Evolutionary conservation across 2,888 invertebrate genomes (phyloP).

Genomic region (Podotricha telesiphe): DNA sequence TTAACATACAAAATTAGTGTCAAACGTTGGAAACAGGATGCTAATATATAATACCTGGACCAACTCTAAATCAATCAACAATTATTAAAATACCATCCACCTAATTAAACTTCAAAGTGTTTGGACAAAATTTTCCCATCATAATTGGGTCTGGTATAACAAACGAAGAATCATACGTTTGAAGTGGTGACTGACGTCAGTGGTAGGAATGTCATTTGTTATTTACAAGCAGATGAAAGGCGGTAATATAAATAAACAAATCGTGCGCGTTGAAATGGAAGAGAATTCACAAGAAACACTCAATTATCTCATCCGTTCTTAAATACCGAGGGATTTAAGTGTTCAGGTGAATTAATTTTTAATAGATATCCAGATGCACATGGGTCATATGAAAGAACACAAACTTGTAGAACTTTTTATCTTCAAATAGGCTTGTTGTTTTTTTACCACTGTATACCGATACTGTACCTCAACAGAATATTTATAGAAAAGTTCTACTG

Average conservation of each 20-base stretch:
- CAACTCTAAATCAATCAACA: conserved; percentile 66
- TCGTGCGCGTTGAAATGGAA: conserved; percentile 70
- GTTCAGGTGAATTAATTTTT: conserved; percentile 24
- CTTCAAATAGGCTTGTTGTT: no score
- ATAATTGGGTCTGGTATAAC: conserved; percentile 76
- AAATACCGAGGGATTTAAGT: conserved; percentile 50
- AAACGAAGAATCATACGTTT: conserved; percentile 81
- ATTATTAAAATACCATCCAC: conserved; percentile 59
- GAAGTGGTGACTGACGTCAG: conserved; percentile 79
- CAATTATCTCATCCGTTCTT: conserved; percentile 56
- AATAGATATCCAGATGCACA: not conserved
- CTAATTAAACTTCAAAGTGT: conserved; percentile 80
- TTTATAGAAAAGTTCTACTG: no score
- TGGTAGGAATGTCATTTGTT: conserved; percentile 67
- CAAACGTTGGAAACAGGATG: conserved; percentile 32
- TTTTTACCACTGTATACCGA: no score
- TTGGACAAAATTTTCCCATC: conserved; percentile 74
- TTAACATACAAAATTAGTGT: conserved; percentile 20
- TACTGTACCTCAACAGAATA: no score
- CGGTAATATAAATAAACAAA: conserved; percentile 79
- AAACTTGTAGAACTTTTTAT: no score
- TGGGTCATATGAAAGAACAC: not conserved
- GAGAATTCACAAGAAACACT: conserved; percentile 67
- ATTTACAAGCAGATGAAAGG: conserved; percentile 82
- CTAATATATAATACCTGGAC: conserved; percentile 17